These are phyloP conservation scores for Terebella lapidaria DNA, from an alignment of 2,888 invertebrate genomes.

Conservation along the genomic window DNA sequence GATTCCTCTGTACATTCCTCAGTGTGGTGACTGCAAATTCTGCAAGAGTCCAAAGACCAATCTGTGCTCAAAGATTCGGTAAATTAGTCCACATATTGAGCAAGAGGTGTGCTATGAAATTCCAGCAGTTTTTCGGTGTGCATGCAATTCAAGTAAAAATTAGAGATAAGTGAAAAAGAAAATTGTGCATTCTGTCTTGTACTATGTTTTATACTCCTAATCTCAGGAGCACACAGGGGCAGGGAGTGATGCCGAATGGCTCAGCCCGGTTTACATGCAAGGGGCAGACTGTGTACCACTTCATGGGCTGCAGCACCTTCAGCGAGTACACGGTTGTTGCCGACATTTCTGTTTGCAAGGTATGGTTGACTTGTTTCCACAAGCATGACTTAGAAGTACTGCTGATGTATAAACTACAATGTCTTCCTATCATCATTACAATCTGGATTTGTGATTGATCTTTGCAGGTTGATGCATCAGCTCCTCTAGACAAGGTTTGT, in stretches of 20 bases:
- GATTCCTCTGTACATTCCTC: slow-evolving; percentile 93
- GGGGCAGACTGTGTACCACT: slow-evolving; percentile 51
- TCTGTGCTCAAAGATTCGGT: slow-evolving; percentile 82
- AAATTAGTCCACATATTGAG: too few relatives aligned
- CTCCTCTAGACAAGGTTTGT: slow-evolving; percentile 50
- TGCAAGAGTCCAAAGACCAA: slow-evolving; percentile 94
- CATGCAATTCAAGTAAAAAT: too few relatives aligned
- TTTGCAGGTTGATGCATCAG: slow-evolving; percentile 37
- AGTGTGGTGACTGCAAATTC: slow-evolving; percentile 94
- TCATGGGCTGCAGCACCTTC: slow-evolving; percentile 53
- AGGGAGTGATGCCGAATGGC: slow-evolving; percentile 54
- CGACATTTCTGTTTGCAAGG: slow-evolving; percentile 85
- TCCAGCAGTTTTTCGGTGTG: too few relatives aligned
- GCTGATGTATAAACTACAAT: too few relatives aligned
- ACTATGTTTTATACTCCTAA: neutral
- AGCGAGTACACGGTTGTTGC: slow-evolving; percentile 54
- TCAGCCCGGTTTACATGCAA: slow-evolving; percentile 53
- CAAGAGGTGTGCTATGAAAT: too few relatives aligned
- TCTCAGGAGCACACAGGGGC: slow-evolving; percentile 43
- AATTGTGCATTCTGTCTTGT: too few relatives aligned
- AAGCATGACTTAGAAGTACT: neutral
- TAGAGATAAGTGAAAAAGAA: too few relatives aligned
- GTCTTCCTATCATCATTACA: too few relatives aligned
- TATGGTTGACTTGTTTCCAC: slow-evolving; percentile 49
- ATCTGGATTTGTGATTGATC: neutral